Conservation (phyloP, 1,140 invertebrate species). For the Sarcophaga peregrina region DNA sequence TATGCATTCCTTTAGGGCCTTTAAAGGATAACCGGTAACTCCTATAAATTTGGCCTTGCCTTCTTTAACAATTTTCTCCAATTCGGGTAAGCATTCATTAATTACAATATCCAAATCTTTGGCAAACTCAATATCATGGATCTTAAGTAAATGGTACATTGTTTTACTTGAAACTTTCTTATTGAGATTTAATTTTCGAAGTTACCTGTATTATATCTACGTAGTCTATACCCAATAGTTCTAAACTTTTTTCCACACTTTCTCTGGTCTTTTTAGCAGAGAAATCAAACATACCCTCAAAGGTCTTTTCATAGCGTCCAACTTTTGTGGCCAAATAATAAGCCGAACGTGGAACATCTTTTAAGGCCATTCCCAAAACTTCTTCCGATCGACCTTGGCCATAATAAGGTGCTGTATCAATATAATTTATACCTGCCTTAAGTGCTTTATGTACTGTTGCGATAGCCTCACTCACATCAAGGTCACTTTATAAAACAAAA, state of each 20-base stretch:
- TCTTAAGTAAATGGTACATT: conserved; percentile 68
- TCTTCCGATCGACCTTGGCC: conserved; percentile 86
- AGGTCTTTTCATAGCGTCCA: conserved; percentile 82
- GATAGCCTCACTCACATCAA: conserved; percentile 73
- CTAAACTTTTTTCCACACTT: conserved; percentile 83
- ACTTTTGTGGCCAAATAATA: conserved; percentile 96
- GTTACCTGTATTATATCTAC: conserved; percentile 89
- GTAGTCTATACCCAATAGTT: conserved; percentile 81
- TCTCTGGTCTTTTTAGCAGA: conserved; percentile 77
- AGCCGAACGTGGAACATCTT: conserved; percentile 79
- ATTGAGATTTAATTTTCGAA: background rate
- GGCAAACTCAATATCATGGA: conserved; percentile 93
- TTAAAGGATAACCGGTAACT: conserved; percentile 87
- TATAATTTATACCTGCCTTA: conserved; percentile 86
- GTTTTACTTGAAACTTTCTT: background rate
- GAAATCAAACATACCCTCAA: conserved; percentile 88
- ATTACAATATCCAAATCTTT: conserved; percentile 80
- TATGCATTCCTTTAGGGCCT: conserved; percentile 78
- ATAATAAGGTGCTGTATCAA: conserved; percentile 93
- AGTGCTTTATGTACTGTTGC: conserved; percentile 78
- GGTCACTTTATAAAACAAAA: conserved; percentile 45
- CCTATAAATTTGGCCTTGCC: conserved; percentile 88
- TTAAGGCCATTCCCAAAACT: conserved; percentile 84
- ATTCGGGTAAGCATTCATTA: conserved; percentile 85
- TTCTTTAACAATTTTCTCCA: conserved; percentile 77